These are phyloP conservation scores for Spilosoma lubricipeda DNA, from an alignment of 2,888 invertebrate species.

Conservation along the genomic window DNA sequence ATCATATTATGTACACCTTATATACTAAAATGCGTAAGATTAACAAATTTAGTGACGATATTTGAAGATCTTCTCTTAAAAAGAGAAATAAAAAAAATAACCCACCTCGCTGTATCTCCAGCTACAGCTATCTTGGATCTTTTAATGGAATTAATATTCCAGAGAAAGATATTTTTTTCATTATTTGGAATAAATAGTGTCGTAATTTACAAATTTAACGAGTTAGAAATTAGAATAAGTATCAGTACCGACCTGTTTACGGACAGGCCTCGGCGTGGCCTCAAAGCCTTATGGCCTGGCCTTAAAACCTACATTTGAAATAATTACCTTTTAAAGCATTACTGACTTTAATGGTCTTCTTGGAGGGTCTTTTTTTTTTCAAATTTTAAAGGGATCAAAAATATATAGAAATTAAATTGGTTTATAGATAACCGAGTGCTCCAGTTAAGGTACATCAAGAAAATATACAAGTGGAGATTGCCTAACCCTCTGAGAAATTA, in stretches of 20 bases:
- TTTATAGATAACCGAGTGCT: too few species aligned
- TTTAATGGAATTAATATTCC: slow-evolving; percentile 39
- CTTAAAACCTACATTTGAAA: not conserved
- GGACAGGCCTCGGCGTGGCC: not conserved
- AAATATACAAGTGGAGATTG: too few species aligned
- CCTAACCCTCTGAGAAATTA: too few species aligned
- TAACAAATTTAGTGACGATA: slow-evolving; percentile 10
- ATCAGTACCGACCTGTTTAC: not conserved
- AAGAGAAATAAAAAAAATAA: not conserved
- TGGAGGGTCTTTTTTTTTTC: too few species aligned
- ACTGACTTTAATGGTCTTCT: not conserved
- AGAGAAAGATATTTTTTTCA: slow-evolving; percentile 31
- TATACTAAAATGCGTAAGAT: slow-evolving; percentile 4
- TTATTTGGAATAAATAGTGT: slow-evolving; percentile 48
- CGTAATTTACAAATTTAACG: slow-evolving; percentile 43
- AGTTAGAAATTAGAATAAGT: not conserved
- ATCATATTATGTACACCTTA: slow-evolving; percentile 18
- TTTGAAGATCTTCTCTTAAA: not conserved
- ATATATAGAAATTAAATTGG: too few species aligned
- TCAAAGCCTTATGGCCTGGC: not conserved
- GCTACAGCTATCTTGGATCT: slow-evolving; percentile 12
- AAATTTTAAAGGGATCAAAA: too few species aligned
- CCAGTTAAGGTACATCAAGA: too few species aligned
- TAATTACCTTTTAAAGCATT: not conserved
- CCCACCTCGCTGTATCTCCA: not conserved